Evolutionary conservation across 1,140 invertebrate species (phyloP).

Genomic region (Cylas formicarius): DNA sequence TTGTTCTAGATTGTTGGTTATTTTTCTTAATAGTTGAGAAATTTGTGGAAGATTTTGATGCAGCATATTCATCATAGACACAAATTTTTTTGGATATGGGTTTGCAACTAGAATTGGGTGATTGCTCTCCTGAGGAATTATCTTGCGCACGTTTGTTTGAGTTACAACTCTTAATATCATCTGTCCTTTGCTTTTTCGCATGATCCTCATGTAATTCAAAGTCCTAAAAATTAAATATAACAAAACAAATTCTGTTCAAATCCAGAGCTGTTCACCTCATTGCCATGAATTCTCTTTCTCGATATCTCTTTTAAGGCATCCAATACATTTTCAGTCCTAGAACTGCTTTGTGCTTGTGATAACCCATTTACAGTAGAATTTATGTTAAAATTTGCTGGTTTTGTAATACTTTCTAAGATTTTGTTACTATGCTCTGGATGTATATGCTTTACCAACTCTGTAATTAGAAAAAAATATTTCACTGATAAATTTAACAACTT

Average conservation of each 20-base stretch:
- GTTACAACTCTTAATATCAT: no score
- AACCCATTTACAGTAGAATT: no score
- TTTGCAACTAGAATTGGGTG: constrained; percentile 12
- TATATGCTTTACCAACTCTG: constrained; percentile 20
- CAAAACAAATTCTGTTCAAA: constrained; percentile 4
- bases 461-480: constrained; percentile 1
- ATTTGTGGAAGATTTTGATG: constrained; percentile 30
- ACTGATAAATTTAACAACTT: neutral
- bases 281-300: constrained; percentile 45
- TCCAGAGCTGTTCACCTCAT: constrained; percentile 37
- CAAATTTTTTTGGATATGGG: constrained; percentile 28
- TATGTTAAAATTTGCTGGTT: constrained; percentile 15
- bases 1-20: constrained; percentile 13
- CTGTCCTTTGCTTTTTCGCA: constrained; percentile 24
- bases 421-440: constrained; percentile 21
- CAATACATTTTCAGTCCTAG: constrained; percentile 44
- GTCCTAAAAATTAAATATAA: constrained; percentile 17
- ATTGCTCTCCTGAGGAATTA: no score
- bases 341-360: constrained; percentile 42
- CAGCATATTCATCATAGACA: constrained; percentile 29
- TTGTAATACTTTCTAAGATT: constrained; percentile 19
- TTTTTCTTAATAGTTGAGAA: constrained; percentile 20
- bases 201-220: constrained; percentile 22
- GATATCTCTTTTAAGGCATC: constrained; percentile 48
- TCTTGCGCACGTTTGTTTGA: no score